Conservation (phyloP, 1,140 invertebrate species). For the Globodera ellingtonae region DNA sequence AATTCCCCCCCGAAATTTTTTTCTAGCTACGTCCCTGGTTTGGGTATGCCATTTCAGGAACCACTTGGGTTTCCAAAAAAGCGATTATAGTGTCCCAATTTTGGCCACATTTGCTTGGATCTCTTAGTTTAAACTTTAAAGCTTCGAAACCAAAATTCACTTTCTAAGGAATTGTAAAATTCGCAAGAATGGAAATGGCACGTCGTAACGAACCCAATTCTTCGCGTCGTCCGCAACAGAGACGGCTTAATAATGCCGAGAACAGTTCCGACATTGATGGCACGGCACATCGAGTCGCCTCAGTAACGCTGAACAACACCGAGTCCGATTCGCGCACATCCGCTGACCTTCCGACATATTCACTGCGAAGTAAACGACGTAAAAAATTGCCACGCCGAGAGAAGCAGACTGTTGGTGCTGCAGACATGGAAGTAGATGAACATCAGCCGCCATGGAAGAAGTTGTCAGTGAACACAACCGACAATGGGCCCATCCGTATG, state of each 20-base stretch:
- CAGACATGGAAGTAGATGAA: conserved; percentile 23
- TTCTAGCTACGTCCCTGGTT: too few relatives aligned
- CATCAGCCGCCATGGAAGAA: background rate
- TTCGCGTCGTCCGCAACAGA: conserved; percentile 17
- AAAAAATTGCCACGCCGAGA: conserved; percentile 25
- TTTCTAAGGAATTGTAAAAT: too few relatives aligned
- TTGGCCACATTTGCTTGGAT: too few relatives aligned
- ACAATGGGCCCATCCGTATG: background rate
- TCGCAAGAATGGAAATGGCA: background rate
- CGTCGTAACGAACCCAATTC: conserved; percentile 4
- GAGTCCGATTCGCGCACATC: conserved; percentile 33
- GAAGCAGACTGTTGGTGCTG: conserved; percentile 23
- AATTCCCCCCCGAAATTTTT: too few relatives aligned
- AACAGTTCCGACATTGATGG: conserved; percentile 33
- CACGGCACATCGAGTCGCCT: conserved; percentile 34
- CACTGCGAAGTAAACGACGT: conserved; percentile 30
- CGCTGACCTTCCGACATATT: conserved; percentile 15
- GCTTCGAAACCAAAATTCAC: too few relatives aligned
- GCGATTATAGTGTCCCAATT: too few relatives aligned
- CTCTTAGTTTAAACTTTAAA: too few relatives aligned
- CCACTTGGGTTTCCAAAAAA: too few relatives aligned
- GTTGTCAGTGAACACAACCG: conserved; percentile 16
- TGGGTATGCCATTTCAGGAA: too few relatives aligned
- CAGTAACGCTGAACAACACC: conserved; percentile 17
- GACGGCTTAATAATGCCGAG: background rate